Evolutionary conservation across 2,888 invertebrate genomes (phyloP), one percentile per base, ranked within the genome.

Genomic region (Horisme vitalbata): DNA sequence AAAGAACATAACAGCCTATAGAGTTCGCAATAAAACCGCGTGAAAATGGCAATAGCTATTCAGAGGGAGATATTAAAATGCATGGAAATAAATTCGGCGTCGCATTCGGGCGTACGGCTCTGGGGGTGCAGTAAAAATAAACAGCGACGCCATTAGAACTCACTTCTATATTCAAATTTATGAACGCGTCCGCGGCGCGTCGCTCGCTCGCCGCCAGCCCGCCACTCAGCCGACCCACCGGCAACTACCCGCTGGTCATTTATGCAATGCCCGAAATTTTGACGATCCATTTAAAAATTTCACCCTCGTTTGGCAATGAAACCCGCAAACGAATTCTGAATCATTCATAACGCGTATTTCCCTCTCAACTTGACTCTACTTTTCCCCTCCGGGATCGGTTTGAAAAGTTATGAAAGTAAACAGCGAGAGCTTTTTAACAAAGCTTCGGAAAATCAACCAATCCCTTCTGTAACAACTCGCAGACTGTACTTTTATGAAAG

Each of bases 91-190:
- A 88, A 87, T 90, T 90, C 88, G 88, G 90, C 90, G 88, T 89
- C 90, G 90, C 90, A 91, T 91, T 91, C 90, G 90, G 83, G 78
- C 87, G 79, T 82, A 75, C 82, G 73, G 82, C 80, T 48, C 41
- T 79, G 85, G 88, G 89, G 89, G 86, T 89, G 86, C 88, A 87
- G 85, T 88, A 85, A 90, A 90, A 90, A 90, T 91, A 91, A 91
- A 91, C 91, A 90, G 86, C 81, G 83, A 79, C 83, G 85, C 86
- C 85, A 90, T 91, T 88, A 90, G 83, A 86, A 88, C 86, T 85
- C 91, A 91, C 91, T 91, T 91, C 90, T 90, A 91, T 91, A 90
- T 90, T 90, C 86, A 83, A 89, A 89, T 89, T 86, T 87, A 87
- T 87, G 86, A 88, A 86, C 82, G 82, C 81, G 85, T 79, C 77